Evolutionary conservation across 2,113 vertebrate genomes (phyloP), one percentile per base, ranked within the genome.

Genomic region (Tachuris rubrigastra): DNA sequence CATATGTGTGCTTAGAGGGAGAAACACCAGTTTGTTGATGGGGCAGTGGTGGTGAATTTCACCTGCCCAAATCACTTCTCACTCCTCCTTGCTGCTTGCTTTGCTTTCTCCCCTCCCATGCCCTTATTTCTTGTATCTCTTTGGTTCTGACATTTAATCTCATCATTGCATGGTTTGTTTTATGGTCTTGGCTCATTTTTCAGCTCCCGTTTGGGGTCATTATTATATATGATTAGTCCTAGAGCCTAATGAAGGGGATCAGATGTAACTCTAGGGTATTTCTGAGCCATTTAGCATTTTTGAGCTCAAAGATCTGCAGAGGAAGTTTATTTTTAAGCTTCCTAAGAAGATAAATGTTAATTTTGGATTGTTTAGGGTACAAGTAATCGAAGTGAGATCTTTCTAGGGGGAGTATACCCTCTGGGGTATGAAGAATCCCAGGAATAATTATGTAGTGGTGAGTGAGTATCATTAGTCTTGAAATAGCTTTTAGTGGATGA

Each of bases 321-420:
- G 75, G 41, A 97, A 95, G 90, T 96, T 96, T 96, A 93, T 95
- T 94, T 94, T 96, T 92, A 90, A 86, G 73, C 80, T 96, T 95
- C 69, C 73, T 27, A 66, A 82, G 83, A 84, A 78, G 83, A 95
- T 82, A 95, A 81, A 81, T 87, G 78, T 85, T 66, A 93, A 87
- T 2, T 14, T 68, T 93, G 79, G 52, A 41, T 87, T 96, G 90
- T 93, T 93, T 93, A 72, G 79, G 85, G 65, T 88, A 42, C 41
- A 65, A 65, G 56, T 65, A 92, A 93, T 90, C 56, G 62, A 72
- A 85, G 44, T 81, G 85, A 87, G 84, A 75, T 90, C 23, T 58
- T 47, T 75, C 18, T 1, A 1, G 27, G 41, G 66, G 74, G 60
- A 85, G 56, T 73, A 76, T 68, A 41, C n/a, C 65, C 86, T 92